A percentile compares a stretch with the other conserved stretches of the same genome.
These are phyloP conservation scores for Eucidaris tribuloides DNA, from an alignment of 35 echinoderm and acorn worm species.

Conservation along the genomic window DNA sequence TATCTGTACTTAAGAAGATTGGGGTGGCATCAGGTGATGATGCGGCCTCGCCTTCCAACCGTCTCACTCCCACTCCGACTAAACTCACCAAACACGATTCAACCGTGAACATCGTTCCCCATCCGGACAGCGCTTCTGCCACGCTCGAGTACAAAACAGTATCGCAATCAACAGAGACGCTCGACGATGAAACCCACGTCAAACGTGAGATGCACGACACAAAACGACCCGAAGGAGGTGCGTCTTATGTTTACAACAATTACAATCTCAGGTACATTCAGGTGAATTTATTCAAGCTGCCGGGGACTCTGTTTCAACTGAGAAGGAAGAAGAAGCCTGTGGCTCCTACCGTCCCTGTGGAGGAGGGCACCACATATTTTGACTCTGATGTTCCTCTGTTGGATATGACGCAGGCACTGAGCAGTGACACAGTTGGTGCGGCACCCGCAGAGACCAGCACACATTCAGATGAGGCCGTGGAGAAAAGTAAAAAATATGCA, in stretches of 20 bases:
- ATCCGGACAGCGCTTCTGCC: not conserved
- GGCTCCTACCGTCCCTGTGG: not conserved
- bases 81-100: not conserved
- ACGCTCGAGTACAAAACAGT: not conserved
- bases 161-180: not conserved
- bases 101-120: not conserved
- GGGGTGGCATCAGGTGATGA: too few relatives aligned
- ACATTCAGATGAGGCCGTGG: not conserved
- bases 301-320: not conserved
- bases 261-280: constrained; percentile 31
- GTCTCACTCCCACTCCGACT: too few relatives aligned
- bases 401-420: constrained; percentile 19
- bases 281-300: constrained; percentile 11
- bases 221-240: not conserved
- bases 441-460: not conserved
- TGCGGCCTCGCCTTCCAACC: too few relatives aligned
- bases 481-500: not conserved
- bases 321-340: constrained; percentile 11
- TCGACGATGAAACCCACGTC: not conserved
- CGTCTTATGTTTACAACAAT: constrained; percentile 15
- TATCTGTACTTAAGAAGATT: too few relatives aligned
- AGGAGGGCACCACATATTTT: constrained; percentile 21
- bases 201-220: not conserved
- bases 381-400: constrained; percentile 21
- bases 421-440: not conserved